Evolutionary conservation across 2,797 vertebrate genomes (phyloP).

Genomic region (Scyliorhinus canicula): DNA sequence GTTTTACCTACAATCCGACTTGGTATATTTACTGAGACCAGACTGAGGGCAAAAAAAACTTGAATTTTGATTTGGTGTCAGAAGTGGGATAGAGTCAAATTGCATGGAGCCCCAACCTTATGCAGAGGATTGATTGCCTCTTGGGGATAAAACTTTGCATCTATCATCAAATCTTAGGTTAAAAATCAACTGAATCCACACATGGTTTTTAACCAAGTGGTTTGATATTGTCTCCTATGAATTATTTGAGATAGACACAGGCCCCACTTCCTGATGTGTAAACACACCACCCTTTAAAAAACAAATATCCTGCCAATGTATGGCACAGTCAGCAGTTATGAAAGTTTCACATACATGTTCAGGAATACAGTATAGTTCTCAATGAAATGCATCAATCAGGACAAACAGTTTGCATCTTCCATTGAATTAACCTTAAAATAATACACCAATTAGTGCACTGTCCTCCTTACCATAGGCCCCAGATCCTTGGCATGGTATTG

Average conservation of each 20-base stretch:
- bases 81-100: too few species aligned
- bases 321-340: background rate
- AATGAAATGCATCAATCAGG: slow-evolving; percentile 23
- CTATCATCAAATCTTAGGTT: background rate
- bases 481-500: too few species aligned
- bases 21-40: too few species aligned
- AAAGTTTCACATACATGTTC: background rate
- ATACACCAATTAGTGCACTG: slow-evolving; percentile 27
- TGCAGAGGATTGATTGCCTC: background rate
- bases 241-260: background rate
- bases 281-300: background rate
- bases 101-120: background rate
- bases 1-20: too few species aligned
- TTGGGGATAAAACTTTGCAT: background rate
- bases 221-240: too few species aligned
- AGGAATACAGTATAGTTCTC: background rate
- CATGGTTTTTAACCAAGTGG: background rate
- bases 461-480: too few species aligned
- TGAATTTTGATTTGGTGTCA: too few species aligned
- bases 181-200: background rate
- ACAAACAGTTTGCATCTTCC: background rate
- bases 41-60: too few species aligned
- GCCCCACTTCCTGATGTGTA: background rate
- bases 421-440: background rate
- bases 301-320: background rate